Conservation (phyloP, 2,888 invertebrate genomes). For the Aporophyla nigra region DNA sequence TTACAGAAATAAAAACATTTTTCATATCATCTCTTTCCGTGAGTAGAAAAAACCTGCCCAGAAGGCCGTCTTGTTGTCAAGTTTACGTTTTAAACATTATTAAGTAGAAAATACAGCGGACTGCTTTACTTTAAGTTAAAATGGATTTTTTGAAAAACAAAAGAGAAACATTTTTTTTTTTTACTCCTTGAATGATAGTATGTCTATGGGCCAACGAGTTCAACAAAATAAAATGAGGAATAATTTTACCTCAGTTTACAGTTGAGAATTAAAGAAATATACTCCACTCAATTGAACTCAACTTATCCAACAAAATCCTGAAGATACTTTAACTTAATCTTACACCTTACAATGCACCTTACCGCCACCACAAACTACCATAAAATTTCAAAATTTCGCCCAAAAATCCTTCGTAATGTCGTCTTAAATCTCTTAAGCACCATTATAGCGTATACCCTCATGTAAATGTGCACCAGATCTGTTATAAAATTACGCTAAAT, state of each 20-base stretch:
- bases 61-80: too few relatives aligned
- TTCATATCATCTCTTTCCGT: too few relatives aligned
- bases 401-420: conserved; percentile 65
- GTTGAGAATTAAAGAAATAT: not conserved
- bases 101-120: too few relatives aligned
- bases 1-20: too few relatives aligned
- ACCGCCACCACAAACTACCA: conserved; percentile 54
- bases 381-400: conserved; percentile 56
- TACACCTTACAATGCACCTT: conserved; percentile 22
- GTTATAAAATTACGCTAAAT: conserved; percentile 63
- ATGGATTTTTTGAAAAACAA: not conserved
- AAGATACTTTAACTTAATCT: conserved; percentile 45
- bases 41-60: too few relatives aligned
- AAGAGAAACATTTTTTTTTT: not conserved
- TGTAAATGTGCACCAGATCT: conserved; percentile 66
- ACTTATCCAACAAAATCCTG: conserved; percentile 10
- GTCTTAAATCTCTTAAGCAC: conserved; percentile 63
- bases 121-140: not conserved
- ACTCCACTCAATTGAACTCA: conserved; percentile 35
- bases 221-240: not conserved
- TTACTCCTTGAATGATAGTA: too few relatives aligned
- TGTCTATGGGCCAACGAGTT: not conserved
- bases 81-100: too few relatives aligned
- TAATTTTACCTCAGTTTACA: not conserved
- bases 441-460: conserved; percentile 63